Base-by-base conservation (phyloP, 2,113 vertebrate species). In the Sorex araneus region DNA sequence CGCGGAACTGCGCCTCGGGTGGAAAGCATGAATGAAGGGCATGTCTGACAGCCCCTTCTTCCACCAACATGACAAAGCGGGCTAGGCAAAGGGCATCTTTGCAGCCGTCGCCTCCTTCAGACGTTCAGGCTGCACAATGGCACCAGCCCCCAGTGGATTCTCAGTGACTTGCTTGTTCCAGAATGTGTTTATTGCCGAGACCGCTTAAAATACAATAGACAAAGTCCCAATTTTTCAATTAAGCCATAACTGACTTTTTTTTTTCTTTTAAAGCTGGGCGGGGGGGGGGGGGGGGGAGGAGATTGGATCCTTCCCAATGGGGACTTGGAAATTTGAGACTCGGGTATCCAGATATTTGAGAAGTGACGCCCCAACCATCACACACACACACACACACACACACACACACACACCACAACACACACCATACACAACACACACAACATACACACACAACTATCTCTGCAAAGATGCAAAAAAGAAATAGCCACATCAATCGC, bases 1-100 rank as follows among this genome's bases (percentile, higher is more conserved):
- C 90, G 82, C 81, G 87, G 90, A 93, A 36, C 82, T 81, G 30
- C 87, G 75, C 88, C 90, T 88, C 87, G 40, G 92, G 84, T 80
- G 80, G 73, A 86, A 92, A 78, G 71, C 76, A 87, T 96, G 95
- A 95, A 97, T 92, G 95, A 81, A 95, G 76, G 0, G 27, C 67
- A 3, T 3, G 4, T 82, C 73, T 43, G 86, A 63, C 80, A 18
- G 63, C 54, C 83, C 76, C 93, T 66, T 74, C 86, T 87, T 73
- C 71, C 27, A 28, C 88, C 30, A 50, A 74, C 76, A 67, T 13
- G 30, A 60, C 13, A 34, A 43, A 64, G 30, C 18, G 8, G 4
- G 2, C 15, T 69, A 25, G 1, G 60, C 76, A 76, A 45, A 75
- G 57, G 73, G 11, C 76, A 89, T 54, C 73, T 28, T 6, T 71